A percentile compares a stretch with the other conserved stretches of the same genome.
These are phyloP conservation scores for Lepus americanus DNA, from an alignment of 2,113 vertebrate species.

Conservation along the genomic window DNA sequence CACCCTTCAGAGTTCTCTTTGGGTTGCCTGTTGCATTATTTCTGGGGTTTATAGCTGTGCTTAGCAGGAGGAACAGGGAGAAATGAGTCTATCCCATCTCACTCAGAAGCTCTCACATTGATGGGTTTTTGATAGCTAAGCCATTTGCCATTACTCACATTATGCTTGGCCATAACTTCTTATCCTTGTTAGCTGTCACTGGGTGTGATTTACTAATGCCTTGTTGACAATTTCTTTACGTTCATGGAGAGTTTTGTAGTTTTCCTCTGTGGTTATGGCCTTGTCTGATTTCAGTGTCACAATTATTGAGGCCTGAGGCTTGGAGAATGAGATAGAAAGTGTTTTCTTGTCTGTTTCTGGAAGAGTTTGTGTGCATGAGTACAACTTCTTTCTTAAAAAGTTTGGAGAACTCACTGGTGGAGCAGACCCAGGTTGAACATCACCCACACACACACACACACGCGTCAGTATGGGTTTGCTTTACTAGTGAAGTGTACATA, in stretches of 20 bases:
- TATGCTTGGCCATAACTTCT: too few relatives aligned
- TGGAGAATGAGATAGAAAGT: background rate
- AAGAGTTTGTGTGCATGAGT: background rate
- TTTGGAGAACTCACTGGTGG: background rate
- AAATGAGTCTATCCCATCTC: too few relatives aligned
- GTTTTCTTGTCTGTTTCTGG: background rate
- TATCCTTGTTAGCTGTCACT: too few relatives aligned
- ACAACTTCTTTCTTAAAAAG: background rate
- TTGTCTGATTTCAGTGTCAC: background rate
- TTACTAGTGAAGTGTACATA: background rate
- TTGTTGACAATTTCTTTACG: too few relatives aligned
- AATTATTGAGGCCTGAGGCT: background rate
- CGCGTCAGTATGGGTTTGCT: background rate
- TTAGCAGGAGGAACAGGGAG: too few relatives aligned
- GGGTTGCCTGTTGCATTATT: background rate
- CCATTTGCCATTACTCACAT: too few relatives aligned
- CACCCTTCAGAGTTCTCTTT: background rate
- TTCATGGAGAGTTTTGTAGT: too few relatives aligned
- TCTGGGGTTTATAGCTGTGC: too few relatives aligned
- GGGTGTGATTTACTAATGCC: too few relatives aligned
- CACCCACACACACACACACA: background rate
- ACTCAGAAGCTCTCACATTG: too few relatives aligned
- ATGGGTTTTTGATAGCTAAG: too few relatives aligned
- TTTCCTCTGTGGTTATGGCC: background rate
- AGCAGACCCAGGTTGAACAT: background rate